These are phyloP conservation scores for Bugulina stolonifera DNA, from an alignment of 2,888 invertebrate genomes.

Conservation along the genomic window DNA sequence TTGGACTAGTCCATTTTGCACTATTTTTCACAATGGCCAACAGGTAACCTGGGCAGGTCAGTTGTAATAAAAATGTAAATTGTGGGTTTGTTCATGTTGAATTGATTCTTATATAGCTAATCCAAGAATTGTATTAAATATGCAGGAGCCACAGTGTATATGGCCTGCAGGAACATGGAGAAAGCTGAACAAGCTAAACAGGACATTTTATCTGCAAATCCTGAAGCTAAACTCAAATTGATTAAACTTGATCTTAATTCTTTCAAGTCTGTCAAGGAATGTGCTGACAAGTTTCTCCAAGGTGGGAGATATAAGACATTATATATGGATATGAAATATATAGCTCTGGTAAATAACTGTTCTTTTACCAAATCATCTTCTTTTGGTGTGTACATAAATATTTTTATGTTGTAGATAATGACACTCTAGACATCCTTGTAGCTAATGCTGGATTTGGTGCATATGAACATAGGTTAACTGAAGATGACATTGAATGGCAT, in stretches of 20 bases:
- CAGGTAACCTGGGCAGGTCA: no score
- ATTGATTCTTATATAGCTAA: no score
- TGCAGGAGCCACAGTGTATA: slow-evolving; percentile 11
- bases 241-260: not conserved
- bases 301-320: no score
- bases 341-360: no score
- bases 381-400: no score
- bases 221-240: not conserved
- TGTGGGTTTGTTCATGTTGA: no score
- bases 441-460: slow-evolving; percentile 20
- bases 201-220: slow-evolving; percentile 1
- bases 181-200: not conserved
- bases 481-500: slow-evolving; percentile 13
- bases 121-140: no score
- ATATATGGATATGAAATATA: no score
- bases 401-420: slow-evolving; percentile 1
- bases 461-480: not conserved
- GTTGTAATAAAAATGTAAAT: no score
- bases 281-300: slow-evolving; percentile 7
- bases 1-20: no score
- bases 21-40: no score
- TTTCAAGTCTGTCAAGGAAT: slow-evolving; percentile 2
- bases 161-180: slow-evolving; percentile 24
- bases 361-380: no score
- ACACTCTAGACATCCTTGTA: not conserved